Conservation (phyloP, 30 jellyfish, hydroid and myxozoan species). For the Turritopsis dohrnii region DNA sequence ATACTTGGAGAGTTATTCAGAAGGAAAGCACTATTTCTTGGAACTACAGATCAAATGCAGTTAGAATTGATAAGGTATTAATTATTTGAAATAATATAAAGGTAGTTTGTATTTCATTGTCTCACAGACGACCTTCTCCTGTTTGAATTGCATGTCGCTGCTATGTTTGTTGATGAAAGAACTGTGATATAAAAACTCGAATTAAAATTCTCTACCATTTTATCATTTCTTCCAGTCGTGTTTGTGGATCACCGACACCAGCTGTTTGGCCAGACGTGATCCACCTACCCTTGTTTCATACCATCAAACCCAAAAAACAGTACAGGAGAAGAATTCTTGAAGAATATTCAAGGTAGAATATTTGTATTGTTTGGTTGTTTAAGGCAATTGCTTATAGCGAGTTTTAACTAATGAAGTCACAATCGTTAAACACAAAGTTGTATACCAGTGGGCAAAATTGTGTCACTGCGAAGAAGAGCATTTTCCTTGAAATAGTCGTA, state of each 20-base stretch:
- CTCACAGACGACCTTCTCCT: not conserved
- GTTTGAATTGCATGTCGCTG: not conserved
- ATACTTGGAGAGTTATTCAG: constrained; percentile 96
- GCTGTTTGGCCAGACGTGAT: constrained; percentile 99
- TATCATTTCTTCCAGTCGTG: constrained; percentile 59
- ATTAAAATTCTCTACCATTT: no score
- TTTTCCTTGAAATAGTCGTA: no score
- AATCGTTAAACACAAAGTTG: no score
- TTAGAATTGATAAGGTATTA: constrained; percentile 75
- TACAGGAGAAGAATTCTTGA: constrained; percentile 81
- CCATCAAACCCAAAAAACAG: constrained; percentile 87
- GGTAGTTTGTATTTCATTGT: not conserved
- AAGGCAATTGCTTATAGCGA: no score
- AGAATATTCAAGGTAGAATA: constrained; percentile 73
- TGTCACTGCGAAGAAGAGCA: no score
- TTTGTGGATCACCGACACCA: constrained; percentile 98
- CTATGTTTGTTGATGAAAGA: no score
- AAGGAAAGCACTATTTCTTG: constrained; percentile 81
- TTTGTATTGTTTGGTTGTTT: constrained; percentile 6
- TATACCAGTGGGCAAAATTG: no score
- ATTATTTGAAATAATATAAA: not conserved
- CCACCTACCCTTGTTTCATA: constrained; percentile 60
- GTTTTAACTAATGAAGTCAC: no score
- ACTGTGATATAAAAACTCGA: no score
- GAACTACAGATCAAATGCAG: constrained; percentile 78